Evolutionary conservation across 2,113 vertebrate genomes (phyloP).

Genomic region (Poeciliopsis retropinna): DNA sequence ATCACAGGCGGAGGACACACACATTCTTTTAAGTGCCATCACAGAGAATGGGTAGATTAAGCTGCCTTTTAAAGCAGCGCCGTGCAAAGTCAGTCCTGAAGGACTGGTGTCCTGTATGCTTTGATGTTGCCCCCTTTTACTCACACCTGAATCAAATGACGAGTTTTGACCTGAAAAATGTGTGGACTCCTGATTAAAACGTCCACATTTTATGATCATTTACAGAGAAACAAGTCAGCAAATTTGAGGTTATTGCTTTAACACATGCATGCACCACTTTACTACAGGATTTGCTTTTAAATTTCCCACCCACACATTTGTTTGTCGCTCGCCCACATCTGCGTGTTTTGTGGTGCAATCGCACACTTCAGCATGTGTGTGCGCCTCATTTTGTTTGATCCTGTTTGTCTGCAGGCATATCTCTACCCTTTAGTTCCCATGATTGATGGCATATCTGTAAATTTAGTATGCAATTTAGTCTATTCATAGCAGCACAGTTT

Average conservation of each 20-base stretch:
- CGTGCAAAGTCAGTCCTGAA: background rate
- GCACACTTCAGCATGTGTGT: slow-evolving; percentile 2
- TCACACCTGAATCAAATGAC: background rate
- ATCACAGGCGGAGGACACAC: background rate
- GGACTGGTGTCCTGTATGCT: background rate
- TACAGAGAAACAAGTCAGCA: slow-evolving; percentile 21
- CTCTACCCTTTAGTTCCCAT: slow-evolving; percentile 63
- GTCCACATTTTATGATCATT: slow-evolving; percentile 30
- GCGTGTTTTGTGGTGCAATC: slow-evolving; percentile 14
- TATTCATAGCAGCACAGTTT: slow-evolving; percentile 68
- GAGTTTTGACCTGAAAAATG: background rate
- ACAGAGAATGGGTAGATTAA: background rate
- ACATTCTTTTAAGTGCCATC: background rate
- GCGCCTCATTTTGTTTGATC: slow-evolving; percentile 22
- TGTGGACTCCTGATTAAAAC: background rate
- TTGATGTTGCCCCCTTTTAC: background rate
- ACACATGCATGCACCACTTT: slow-evolving; percentile 10
- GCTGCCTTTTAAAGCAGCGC: background rate
- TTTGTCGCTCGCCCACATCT: slow-evolving; percentile 4
- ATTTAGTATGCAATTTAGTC: slow-evolving; percentile 47
- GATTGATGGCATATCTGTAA: slow-evolving; percentile 72
- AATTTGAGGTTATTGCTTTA: slow-evolving; percentile 23
- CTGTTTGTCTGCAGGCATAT: slow-evolving; percentile 49
- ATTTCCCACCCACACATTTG: slow-evolving; percentile 10
- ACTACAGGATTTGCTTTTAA: slow-evolving; percentile 9